Percentiles rank a stretch among this genome's conserved stretches.
These are phyloP conservation scores for Trichogramma dendrolimi DNA, from an alignment of 2,888 invertebrate species.

Conservation along the genomic window DNA sequence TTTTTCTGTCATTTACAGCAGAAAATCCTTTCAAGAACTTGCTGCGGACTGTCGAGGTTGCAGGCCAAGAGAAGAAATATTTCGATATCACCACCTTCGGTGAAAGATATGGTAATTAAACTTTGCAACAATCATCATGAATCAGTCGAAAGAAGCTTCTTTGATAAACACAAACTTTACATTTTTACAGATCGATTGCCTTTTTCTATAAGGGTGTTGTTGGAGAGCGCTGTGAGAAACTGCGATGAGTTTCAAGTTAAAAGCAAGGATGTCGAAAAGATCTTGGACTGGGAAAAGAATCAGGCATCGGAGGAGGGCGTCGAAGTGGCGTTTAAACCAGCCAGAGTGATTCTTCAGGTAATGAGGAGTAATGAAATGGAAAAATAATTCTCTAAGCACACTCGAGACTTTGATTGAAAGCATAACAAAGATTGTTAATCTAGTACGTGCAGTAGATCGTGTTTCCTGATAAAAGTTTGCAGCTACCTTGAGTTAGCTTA, in stretches of 20 bases:
- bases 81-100: slow-evolving; percentile 75
- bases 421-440: no score
- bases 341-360: slow-evolving; percentile 92
- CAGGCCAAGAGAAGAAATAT: slow-evolving; percentile 68
- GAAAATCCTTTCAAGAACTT: slow-evolving; percentile 63
- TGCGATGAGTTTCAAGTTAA: slow-evolving; percentile 93
- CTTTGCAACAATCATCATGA: background rate
- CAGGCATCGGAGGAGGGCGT: slow-evolving; percentile 67
- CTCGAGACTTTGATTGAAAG: no score
- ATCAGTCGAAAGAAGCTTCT: background rate
- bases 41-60: slow-evolving; percentile 59
- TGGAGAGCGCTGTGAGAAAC: slow-evolving; percentile 94
- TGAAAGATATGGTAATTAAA: slow-evolving; percentile 69
- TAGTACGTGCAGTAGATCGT: no score
- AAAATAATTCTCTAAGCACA: no score
- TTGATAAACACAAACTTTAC: no score
- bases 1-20: slow-evolving; percentile 44
- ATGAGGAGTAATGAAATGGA: slow-evolving; percentile 13
- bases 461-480: no score
- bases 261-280: slow-evolving; percentile 79
- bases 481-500: no score
- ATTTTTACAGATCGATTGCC: slow-evolving; percentile 69
- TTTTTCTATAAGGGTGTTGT: slow-evolving; percentile 83
- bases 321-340: slow-evolving; percentile 94
- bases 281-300: slow-evolving; percentile 81